Percentiles rank a stretch among this genome's conserved stretches.
Evolutionary conservation across 2,888 invertebrate genomes (phyloP).

Genomic region (Aleiodes leptofemur): DNA sequence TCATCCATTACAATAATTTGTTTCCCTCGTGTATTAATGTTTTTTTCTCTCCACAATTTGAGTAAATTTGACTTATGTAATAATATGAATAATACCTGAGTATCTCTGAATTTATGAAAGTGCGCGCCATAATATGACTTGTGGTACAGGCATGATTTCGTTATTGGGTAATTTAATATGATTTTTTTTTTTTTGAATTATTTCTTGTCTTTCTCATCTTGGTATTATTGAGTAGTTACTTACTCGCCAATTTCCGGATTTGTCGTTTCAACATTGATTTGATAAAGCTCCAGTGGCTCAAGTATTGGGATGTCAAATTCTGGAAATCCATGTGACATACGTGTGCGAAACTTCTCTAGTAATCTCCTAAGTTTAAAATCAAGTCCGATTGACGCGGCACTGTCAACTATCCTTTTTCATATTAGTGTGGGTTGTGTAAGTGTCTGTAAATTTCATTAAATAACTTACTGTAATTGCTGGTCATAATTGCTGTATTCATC

Average conservation of each 20-base stretch:
- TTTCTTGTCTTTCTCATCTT: neutral
- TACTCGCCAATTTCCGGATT: constrained; percentile 70
- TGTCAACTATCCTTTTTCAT: constrained; percentile 68
- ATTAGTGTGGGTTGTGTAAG: constrained; percentile 50
- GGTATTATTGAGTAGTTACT: constrained; percentile 43
- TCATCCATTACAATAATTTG: constrained; percentile 11
- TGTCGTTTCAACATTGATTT: constrained; percentile 61
- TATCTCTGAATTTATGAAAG: constrained; percentile 23
- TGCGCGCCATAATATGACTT: constrained; percentile 6
- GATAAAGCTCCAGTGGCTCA: constrained; percentile 65
- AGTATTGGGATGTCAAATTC: constrained; percentile 66
- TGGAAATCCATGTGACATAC: constrained; percentile 69
- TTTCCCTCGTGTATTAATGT: neutral
- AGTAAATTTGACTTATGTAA: constrained; percentile 12
- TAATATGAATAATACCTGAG: constrained; percentile 11
- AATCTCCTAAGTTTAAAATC: constrained; percentile 68
- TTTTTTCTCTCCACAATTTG: neutral
- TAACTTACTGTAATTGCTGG: constrained; percentile 70
- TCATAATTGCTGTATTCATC: constrained; percentile 67
- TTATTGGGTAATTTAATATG: neutral
- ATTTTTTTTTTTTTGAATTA: neutral
- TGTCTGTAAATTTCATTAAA: constrained; percentile 29
- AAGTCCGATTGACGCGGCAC: constrained; percentile 68
- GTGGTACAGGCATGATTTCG: constrained; percentile 5
- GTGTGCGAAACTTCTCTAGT: constrained; percentile 66